Conservation (phyloP, 2,888 invertebrate genomes). For the Melieria crassipennis region DNA sequence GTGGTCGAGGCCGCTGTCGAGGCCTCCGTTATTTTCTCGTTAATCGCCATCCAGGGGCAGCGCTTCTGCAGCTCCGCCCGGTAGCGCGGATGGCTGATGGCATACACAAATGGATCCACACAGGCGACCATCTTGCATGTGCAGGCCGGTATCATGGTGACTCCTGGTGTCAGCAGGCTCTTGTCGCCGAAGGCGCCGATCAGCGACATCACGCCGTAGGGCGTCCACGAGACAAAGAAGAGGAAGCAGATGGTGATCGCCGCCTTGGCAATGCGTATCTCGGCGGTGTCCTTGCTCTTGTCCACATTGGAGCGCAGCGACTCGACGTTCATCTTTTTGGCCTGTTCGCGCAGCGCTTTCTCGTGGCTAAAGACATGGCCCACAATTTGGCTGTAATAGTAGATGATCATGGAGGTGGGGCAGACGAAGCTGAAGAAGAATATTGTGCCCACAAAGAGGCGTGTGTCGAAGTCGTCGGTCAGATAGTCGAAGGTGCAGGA, state of each 20-base stretch:
- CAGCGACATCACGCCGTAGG: conserved; percentile 84
- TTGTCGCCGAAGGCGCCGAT: conserved; percentile 84
- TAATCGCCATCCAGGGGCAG: conserved; percentile 78
- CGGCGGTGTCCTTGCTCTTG: conserved; percentile 77
- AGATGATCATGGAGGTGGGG: conserved; percentile 80
- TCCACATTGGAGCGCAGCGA: conserved; percentile 77
- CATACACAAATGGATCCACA: conserved; percentile 91
- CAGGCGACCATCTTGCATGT: conserved; percentile 90
- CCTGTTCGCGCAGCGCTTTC: conserved; percentile 80
- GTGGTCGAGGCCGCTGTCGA: conserved; percentile 66
- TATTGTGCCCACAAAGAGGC: conserved; percentile 79
- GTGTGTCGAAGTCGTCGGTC: conserved; percentile 80
- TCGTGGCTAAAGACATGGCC: conserved; percentile 86
- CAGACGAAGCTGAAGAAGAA: conserved; percentile 81
- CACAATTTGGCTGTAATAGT: conserved; percentile 88
- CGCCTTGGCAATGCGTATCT: conserved; percentile 87
- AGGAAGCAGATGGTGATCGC: conserved; percentile 88
- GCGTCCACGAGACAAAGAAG: conserved; percentile 89
- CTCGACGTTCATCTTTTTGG: conserved; percentile 92
- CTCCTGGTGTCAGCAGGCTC: conserved; percentile 75
- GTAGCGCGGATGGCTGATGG: conserved; percentile 90
- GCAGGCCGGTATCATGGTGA: conserved; percentile 87
- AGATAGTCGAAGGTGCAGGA: conserved; percentile 86
- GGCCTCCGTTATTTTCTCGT: conserved; percentile 71
- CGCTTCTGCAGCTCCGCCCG: conserved; percentile 83